Base-by-base conservation (phyloP, 92 coral and sea anemone species). In the Plumapathes pennacea region DNA sequence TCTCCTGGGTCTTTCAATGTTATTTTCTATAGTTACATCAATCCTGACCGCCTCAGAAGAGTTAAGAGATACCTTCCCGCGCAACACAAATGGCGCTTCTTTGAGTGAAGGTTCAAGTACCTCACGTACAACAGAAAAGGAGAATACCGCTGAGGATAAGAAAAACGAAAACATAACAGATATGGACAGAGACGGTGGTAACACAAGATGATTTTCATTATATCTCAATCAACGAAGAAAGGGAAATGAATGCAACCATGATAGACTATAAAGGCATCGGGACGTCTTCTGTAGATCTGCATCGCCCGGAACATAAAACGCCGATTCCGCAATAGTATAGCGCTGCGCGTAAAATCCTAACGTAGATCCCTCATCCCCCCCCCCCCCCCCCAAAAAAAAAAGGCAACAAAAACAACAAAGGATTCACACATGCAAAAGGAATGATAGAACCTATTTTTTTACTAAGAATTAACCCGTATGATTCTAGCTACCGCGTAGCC, bases 1-100 rank as follows among this genome's bases (percentile, higher is more conserved):
- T n/a, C 57, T 92, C 24, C 80, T 92, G 2, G 97, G 97, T 10
- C 75, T 92, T 10, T 92, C 97, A 7, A 89, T 92, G 68, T 73
- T 92, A 56, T 92, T 92, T 38, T 81, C 97, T 4, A 83, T 92
- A 24, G 79, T 92, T 20, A 84, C 95, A 34, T 76, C 90, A 12
- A 84, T 92, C 5, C 68, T 92, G 11, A 82, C 91, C 3, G 95
- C 88, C 9, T 74, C 96, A 1, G 97, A 92, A 30, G 97, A 88
- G 33, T 56, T 83, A 10, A 72, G 85, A 31, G 81, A 82, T 12
- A 71, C 88, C 40, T 87, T 87, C 42, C 86, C 95, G 19, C 53
- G 72, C 9, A 60, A 36, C 29, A 72, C 61, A 38, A 36, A 54
- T 37, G 40, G 40, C 39, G 72, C 37, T 13, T 36, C 33, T 38